Conservation (phyloP, 2,888 invertebrate genomes). For the Sabatieria punctata region DNA sequence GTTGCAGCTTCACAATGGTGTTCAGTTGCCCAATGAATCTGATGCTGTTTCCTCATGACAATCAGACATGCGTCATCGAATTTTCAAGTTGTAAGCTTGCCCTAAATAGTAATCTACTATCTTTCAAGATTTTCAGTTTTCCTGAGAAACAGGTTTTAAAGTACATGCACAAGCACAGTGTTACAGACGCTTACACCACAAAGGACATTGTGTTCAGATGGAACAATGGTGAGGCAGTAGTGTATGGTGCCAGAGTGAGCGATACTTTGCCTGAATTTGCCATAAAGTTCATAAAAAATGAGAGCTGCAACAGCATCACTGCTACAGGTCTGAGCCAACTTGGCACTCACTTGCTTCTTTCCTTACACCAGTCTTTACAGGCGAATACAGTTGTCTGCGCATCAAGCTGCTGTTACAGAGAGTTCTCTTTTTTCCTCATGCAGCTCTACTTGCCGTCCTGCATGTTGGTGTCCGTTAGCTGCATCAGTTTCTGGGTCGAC, state of each 20-base stretch:
- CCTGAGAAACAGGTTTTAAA: too few species aligned
- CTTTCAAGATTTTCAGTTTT: too few species aligned
- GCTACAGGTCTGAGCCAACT: too few species aligned
- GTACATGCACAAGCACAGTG: too few species aligned
- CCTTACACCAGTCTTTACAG: too few species aligned
- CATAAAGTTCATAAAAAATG: too few species aligned
- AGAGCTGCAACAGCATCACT: not conserved
- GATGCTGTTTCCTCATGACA: not conserved
- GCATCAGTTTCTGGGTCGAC: slow-evolving; percentile 23
- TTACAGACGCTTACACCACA: not conserved
- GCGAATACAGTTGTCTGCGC: slow-evolving; percentile 90
- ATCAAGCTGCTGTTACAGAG: slow-evolving; percentile 86
- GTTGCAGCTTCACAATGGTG: not conserved
- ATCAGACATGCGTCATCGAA: not conserved
- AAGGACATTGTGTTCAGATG: not conserved
- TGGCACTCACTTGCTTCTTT: too few species aligned
- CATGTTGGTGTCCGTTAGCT: slow-evolving; percentile 10
- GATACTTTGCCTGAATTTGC: not conserved
- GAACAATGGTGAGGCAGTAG: not conserved
- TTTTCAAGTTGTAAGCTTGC: not conserved
- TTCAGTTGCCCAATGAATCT: slow-evolving; percentile 1
- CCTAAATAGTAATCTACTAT: too few species aligned
- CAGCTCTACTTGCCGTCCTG: slow-evolving; percentile 64
- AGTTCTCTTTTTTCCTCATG: slow-evolving; percentile 94
- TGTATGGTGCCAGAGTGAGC: too few species aligned